Evolutionary conservation across 2,888 invertebrate species (phyloP).

Genomic region (Aradus depressus): DNA sequence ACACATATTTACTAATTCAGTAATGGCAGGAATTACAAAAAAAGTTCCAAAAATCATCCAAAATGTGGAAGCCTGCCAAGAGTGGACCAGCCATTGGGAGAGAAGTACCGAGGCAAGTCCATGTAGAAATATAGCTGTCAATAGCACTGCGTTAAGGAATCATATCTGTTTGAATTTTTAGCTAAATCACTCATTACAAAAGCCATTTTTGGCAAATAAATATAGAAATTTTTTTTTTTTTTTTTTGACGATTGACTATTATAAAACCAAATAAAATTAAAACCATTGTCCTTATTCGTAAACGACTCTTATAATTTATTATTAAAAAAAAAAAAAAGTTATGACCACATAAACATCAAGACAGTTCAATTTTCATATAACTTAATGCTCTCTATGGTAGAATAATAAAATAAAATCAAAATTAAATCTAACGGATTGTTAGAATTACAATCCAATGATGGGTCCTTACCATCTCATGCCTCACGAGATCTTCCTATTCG

Average conservation of each 20-base stretch:
- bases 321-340: not conserved
- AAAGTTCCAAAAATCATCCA: conserved; percentile 25
- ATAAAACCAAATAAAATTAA: too few species aligned
- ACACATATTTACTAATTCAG: conserved; percentile 22
- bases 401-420: too few species aligned
- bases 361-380: not conserved
- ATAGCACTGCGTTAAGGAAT: too few species aligned
- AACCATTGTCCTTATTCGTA: not conserved
- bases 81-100: conserved; percentile 25
- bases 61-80: conserved; percentile 24
- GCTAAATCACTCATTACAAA: not conserved
- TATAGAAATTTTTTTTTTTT: not conserved
- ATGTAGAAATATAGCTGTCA: conserved; percentile 23
- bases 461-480: too few species aligned
- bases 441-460: too few species aligned
- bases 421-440: too few species aligned
- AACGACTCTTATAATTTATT: not conserved
- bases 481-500: too few species aligned
- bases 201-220: not conserved
- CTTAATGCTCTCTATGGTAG: too few species aligned
- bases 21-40: conserved; percentile 18
- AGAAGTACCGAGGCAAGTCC: conserved; percentile 21
- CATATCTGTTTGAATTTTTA: not conserved
- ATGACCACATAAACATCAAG: not conserved
- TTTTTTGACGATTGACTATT: not conserved